Base-by-base conservation (phyloP, 2,113 vertebrate genomes). In the Callospermophilus lateralis region DNA sequence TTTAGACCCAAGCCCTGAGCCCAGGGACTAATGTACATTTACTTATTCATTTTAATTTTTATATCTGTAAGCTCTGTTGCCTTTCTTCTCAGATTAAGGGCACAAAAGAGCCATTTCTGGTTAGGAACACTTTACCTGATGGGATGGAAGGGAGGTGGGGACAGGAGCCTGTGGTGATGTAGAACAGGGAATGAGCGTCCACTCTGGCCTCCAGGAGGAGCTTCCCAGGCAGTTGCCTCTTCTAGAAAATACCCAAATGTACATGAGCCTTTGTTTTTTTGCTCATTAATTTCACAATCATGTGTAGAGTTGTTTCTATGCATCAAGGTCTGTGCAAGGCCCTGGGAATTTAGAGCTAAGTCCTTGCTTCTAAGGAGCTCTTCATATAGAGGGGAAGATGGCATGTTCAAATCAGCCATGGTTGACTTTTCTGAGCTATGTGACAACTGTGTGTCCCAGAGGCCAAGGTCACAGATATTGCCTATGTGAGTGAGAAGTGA, bases 111-210 rank as follows among this genome's bases (percentile, higher is more conserved):
- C 17, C 74, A 8, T 79, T 84, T 70, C 28, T 53, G 42, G 30
- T n/a, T 17, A 22, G 83, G n/a, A 78, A 34, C 34, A 7, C 17
- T 45, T 83, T 70, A 68, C 32, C 1, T 39, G 45, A 19, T 3
- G 6, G 22, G 4, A 0, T 26, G 26, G 26, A 28, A 2, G 1
- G 15, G 22, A 55, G 17, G 20, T 13, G 51, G 79, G 13, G 39
- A 45, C 20, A 37, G 19, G 65, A 45, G 24, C 4, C 11, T 17
- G 2, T 1, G 2, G 0, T 7, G 4, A 24, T 1, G 0, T 32
- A 51, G 39, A 1, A 9, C 2, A 3, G 10, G 34, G 12, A 28
- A 0, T 70, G 32, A 3, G 4, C 51, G 42, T 34, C 53, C 76
- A 34, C 58, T 20, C 26, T 1, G 10, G 32, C 77, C 51, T 72